These are phyloP conservation scores for Eclectus roratus DNA, from an alignment of 2,113 vertebrate genomes.

Conservation along the genomic window DNA sequence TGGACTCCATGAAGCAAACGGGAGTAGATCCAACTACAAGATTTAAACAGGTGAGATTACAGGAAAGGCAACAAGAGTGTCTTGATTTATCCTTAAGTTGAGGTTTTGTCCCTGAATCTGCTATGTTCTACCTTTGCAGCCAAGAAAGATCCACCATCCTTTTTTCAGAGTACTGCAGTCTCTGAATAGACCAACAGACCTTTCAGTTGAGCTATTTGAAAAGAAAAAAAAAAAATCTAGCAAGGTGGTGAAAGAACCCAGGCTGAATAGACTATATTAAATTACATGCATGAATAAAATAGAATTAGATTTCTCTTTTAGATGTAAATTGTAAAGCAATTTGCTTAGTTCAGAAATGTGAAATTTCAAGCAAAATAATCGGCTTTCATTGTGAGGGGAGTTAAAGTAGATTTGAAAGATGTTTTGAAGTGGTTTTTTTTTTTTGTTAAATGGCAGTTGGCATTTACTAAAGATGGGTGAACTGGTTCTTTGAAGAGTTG, in stretches of 20 bases:
- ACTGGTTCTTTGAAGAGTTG: slow-evolving; percentile 52
- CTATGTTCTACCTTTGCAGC: neutral
- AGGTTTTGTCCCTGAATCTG: neutral
- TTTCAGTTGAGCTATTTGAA: neutral
- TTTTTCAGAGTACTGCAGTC: neutral
- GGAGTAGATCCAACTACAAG: slow-evolving; percentile 95
- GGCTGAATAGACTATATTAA: slow-evolving; percentile 1
- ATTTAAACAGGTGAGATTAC: slow-evolving; percentile 94
- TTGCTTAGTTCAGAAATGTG: neutral
- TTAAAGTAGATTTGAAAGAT: slow-evolving; percentile 25
- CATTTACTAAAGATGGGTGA: slow-evolving; percentile 54
- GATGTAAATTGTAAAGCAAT: slow-evolving; percentile 1
- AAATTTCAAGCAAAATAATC: slow-evolving; percentile 8
- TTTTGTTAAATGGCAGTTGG: slow-evolving; percentile 30
- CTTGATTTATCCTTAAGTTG: neutral
- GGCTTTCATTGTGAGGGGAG: slow-evolving; percentile 13
- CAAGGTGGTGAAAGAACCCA: neutral
- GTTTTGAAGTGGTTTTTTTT: neutral
- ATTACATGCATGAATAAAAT: neutral
- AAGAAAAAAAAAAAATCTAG: neutral
- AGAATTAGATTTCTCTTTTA: slow-evolving; percentile 7
- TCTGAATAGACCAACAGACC: neutral
- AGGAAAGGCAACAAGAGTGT: neutral
- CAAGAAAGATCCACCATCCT: neutral
- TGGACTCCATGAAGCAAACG: slow-evolving; percentile 92